Evolutionary conservation across 2,797 vertebrate genomes (phyloP), one percentile per base, ranked within the genome.

Genomic region (Thamnophis elegans): DNA sequence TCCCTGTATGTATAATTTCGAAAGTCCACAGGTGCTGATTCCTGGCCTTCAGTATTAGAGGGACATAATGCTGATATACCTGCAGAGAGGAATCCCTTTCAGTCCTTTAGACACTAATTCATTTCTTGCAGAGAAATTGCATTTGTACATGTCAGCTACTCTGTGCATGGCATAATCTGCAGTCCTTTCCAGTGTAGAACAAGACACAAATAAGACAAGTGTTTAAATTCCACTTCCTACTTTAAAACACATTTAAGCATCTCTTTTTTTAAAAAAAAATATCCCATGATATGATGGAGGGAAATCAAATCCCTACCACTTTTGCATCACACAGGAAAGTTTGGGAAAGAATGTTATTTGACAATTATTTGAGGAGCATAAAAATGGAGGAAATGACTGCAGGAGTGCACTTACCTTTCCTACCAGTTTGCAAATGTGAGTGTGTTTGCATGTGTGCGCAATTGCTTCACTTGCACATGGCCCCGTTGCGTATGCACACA

Each of bases 21-120:
- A 94, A 94, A 92, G 94, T 94, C 94, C 93, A 95, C 93, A 94
- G 95, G 95, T 95, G 93, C 89, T 92, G 51, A 82, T 95, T 95
- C 93, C 20, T 92, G 91, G 94, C 82, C 88, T 78, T 91, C n/a
- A 0, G 51, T 90, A 90, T 92, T 89, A 14, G 0, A 25, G 89
- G 59, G 87, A 54, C 90, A 6, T 36, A 92, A 94, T 92, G 85
- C 47, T 82, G 56, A 0, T 7, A 59, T 85, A 91, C 55, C 78
- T 95, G 55, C 56, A n/a, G 94, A 93, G 88, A 90, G 88, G 89
- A 92, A 93, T 92, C 91, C 92, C 60, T 95, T 93, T 92, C 62
- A 65, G 68, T 93, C 62, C 82, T 78, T 90, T 91, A 89, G 94
- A 60, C 87, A 87, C 14, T 60, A 32, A 62, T 82, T 88, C 65